Conservation (phyloP, 2,113 vertebrate species). For the Mystacornis crossleyi region DNA sequence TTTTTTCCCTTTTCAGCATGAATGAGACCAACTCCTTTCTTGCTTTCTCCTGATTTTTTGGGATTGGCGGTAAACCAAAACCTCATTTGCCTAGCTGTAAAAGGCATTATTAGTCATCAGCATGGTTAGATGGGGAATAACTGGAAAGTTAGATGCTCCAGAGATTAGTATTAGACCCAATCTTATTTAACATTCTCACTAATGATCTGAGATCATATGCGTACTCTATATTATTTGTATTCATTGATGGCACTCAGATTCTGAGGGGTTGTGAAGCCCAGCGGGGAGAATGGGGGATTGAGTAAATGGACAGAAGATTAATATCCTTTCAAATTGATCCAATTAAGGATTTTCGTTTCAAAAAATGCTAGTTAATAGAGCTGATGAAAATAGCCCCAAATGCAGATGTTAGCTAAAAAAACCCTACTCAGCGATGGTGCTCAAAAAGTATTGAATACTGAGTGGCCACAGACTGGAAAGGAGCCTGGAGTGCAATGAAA, state of each 20-base stretch:
- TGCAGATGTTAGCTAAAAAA: not conserved
- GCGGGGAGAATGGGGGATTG: not conserved
- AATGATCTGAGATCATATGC: not conserved
- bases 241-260: constrained; percentile 1
- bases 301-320: constrained; percentile 46
- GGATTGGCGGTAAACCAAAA: constrained; percentile 19
- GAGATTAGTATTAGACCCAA: constrained; percentile 16
- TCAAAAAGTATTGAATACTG: not conserved
- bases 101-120: constrained; percentile 19
- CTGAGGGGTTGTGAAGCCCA: constrained; percentile 16
- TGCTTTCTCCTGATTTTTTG: constrained; percentile 1
- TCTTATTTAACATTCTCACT: constrained; percentile 41
- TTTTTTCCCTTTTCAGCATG: not conserved
- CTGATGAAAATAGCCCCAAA: not conserved
- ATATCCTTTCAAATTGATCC: constrained; percentile 26
- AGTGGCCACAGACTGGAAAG: not conserved
- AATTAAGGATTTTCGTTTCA: not conserved
- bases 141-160: constrained; percentile 17
- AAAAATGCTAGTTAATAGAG: not conserved
- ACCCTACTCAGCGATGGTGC: not conserved
- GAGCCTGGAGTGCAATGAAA: not conserved
- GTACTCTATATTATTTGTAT: constrained; percentile 23
- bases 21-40: not conserved
- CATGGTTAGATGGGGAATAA: not conserved
- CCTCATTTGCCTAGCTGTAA: not conserved